A percentile compares a stretch with the other conserved stretches of the same genome.
Evolutionary conservation across 2,888 invertebrate species (phyloP).

Genomic region (Meliscaeva auricollis): DNA sequence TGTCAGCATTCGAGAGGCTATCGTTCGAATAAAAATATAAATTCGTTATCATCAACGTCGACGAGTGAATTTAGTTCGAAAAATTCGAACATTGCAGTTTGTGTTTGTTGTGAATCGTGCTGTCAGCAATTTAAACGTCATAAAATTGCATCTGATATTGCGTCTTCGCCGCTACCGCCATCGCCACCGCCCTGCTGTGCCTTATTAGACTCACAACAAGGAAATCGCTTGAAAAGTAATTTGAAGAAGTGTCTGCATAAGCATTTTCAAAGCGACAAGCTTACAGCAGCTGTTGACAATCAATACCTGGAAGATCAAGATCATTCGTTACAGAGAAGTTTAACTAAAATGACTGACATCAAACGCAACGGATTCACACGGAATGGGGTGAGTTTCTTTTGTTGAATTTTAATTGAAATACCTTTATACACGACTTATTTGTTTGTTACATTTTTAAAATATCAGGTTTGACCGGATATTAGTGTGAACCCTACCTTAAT

Average conservation of each 20-base stretch:
- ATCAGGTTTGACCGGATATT: background rate
- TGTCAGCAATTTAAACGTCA: constrained; percentile 7
- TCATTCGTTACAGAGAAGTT: constrained; percentile 14
- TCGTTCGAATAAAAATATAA: constrained; percentile 21
- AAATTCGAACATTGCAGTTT: constrained; percentile 36
- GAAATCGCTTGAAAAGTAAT: constrained; percentile 61
- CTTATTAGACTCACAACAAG: constrained; percentile 61
- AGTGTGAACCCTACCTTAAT: background rate
- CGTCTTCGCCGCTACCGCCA: no score
- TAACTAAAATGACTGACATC: constrained; percentile 59
- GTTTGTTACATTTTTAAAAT: background rate
- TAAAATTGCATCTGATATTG: constrained; percentile 2
- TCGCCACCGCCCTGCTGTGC: constrained; percentile 35
- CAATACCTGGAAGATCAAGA: constrained; percentile 2
- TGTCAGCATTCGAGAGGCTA: constrained; percentile 50
- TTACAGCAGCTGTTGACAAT: background rate
- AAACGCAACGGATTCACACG: constrained; percentile 67
- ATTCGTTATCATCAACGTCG: background rate
- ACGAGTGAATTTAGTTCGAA: constrained; percentile 9
- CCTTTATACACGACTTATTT: background rate
- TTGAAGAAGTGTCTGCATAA: constrained; percentile 66
- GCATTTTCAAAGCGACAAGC: constrained; percentile 46
- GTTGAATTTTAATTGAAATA: background rate
- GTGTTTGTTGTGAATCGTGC: constrained; percentile 55
- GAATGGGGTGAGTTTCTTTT: constrained; percentile 61